Evolutionary conservation across 1,140 invertebrate species (phyloP).

Genomic region (Mactra quadrangularis): DNA sequence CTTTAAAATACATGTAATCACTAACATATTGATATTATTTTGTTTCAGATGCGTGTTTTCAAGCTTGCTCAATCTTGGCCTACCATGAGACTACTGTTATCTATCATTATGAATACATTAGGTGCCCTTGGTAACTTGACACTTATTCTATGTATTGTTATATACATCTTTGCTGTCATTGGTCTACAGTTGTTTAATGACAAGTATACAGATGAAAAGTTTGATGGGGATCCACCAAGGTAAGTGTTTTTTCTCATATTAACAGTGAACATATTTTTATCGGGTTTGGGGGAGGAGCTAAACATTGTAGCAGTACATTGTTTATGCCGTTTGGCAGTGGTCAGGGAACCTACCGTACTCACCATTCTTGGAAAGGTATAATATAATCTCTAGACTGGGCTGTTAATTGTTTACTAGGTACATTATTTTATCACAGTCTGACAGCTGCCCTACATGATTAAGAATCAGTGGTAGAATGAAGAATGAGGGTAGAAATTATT

Average conservation of each 20-base stretch:
- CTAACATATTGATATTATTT: background rate
- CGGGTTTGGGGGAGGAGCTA: too few species aligned
- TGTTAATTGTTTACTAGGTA: too few species aligned
- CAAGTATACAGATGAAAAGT: conserved; percentile 88
- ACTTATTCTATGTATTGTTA: conserved; percentile 98
- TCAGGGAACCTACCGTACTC: too few species aligned
- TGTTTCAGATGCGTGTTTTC: conserved; percentile 95
- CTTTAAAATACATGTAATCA: background rate
- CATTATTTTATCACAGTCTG: too few species aligned
- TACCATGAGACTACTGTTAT: conserved; percentile 98
- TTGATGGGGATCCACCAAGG: conserved; percentile 74
- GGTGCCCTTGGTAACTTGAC: conserved; percentile 98
- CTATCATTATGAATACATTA: conserved; percentile 98
- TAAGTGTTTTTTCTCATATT: conserved; percentile 26
- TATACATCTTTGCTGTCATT: conserved; percentile 99
- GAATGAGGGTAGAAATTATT: too few species aligned
- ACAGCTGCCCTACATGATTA: too few species aligned
- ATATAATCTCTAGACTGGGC: too few species aligned
- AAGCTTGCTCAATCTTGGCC: conserved; percentile 99
- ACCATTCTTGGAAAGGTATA: too few species aligned
- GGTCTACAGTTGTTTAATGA: conserved; percentile 99
- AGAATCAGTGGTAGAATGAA: too few species aligned
- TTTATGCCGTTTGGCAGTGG: too few species aligned
- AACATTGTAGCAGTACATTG: too few species aligned
- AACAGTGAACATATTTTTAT: too few species aligned